phyloP scores from a whole-genome alignment of 1,140 invertebrate species.

The Drosophila repletoides region DNA sequence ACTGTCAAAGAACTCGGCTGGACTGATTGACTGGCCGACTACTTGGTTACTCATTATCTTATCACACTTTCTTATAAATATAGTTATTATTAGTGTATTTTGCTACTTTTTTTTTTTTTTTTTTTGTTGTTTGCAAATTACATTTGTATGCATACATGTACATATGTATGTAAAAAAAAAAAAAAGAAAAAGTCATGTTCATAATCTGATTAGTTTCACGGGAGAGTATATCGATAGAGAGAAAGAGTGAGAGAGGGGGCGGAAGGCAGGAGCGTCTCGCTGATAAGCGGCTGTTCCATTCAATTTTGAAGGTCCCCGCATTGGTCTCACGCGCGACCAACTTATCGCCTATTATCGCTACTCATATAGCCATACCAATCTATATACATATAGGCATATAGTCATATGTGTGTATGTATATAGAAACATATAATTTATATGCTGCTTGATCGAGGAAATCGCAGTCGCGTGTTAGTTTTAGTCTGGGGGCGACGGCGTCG shows the following conservation, averaged over 20 bases:
- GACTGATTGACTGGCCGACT: background rate
- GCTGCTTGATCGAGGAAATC: constrained; percentile 29
- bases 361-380: background rate
- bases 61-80: constrained; percentile 29
- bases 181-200: constrained; percentile 30
- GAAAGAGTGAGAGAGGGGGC: background rate
- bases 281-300: constrained; percentile 29
- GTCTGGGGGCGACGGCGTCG: too few relatives aligned
- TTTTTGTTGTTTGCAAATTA: constrained; percentile 2
- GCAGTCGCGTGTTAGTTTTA: constrained; percentile 36
- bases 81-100: constrained; percentile 14
- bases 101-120: background rate
- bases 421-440: constrained; percentile 23
- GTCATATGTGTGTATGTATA: background rate
- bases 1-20: background rate
- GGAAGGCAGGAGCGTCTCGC: background rate
- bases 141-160: constrained; percentile 1
- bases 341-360: constrained; percentile 22
- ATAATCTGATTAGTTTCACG: constrained; percentile 45
- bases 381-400: background rate
- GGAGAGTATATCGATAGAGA: background rate
- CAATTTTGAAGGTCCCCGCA: constrained; percentile 37
- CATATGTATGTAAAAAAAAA: constrained; percentile 2
- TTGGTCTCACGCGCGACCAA: constrained; percentile 31
- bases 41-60: constrained; percentile 14